phyloP scores from a whole-genome alignment of 1,140 invertebrate species.

The Bombus sylvicola region DNA sequence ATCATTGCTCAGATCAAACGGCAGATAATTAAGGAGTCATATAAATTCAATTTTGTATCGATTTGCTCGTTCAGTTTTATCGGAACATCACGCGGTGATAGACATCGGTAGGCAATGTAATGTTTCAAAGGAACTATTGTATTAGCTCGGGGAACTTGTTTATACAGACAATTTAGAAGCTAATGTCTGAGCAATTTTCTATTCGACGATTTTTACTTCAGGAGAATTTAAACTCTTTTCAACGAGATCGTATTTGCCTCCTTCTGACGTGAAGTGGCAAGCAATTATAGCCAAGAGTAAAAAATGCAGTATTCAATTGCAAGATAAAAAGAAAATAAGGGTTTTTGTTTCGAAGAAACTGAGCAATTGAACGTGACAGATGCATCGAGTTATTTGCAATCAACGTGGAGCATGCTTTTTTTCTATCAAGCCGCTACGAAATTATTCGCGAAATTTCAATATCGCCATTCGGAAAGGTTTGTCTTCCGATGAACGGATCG shows the following conservation, averaged over 20 bases:
- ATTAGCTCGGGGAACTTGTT: neutral
- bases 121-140: neutral
- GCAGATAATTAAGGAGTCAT: neutral
- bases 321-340: neutral
- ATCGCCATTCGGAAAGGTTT: neutral
- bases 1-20: constrained; percentile 26
- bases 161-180: neutral
- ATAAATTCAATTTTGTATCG: neutral
- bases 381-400: neutral
- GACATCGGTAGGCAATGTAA: neutral
- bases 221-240: neutral
- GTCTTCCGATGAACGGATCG: neutral
- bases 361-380: neutral
- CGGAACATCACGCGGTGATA: neutral
- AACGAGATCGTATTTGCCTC: neutral
- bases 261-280: neutral
- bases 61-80: neutral
- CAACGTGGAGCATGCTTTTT: neutral
- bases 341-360: neutral
- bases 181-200: neutral
- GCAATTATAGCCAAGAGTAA: neutral
- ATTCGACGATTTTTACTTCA: neutral
- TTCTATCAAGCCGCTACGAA: too few species aligned
- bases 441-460: constrained; percentile 1
- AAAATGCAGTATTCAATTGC: neutral